phyloP scores from a whole-genome alignment of 2,113 vertebrate genomes.

The Syngnathus floridae region DNA sequence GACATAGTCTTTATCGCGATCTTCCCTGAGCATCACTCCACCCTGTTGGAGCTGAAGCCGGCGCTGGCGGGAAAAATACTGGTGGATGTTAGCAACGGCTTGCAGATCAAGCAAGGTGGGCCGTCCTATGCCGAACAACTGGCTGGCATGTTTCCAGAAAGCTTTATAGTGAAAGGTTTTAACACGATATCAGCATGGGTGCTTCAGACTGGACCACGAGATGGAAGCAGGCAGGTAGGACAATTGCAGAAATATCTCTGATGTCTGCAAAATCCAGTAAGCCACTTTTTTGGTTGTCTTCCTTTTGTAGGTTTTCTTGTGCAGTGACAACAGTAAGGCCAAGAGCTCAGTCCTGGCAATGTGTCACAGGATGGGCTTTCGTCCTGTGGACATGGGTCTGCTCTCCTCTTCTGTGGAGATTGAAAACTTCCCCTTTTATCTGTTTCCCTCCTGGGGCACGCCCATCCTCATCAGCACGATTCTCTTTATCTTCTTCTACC shows the following conservation, averaged over 20 bases:
- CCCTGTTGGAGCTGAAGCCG: slow-evolving; percentile 71
- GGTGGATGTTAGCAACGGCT: slow-evolving; percentile 90
- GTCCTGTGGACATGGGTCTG: slow-evolving; percentile 81
- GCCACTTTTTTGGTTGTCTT: not conserved
- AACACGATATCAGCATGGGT: slow-evolving; percentile 92
- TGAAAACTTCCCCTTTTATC: slow-evolving; percentile 79
- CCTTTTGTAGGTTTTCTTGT: slow-evolving; percentile 79
- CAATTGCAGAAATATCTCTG: not conserved
- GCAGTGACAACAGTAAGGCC: slow-evolving; percentile 76
- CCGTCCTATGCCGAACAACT: slow-evolving; percentile 84
- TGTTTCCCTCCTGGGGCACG: slow-evolving; percentile 84
- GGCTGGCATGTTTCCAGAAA: slow-evolving; percentile 84
- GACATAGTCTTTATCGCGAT: slow-evolving; percentile 83
- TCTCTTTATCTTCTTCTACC: slow-evolving; percentile 86
- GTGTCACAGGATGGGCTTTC: slow-evolving; percentile 80
- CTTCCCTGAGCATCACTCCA: slow-evolving; percentile 86
- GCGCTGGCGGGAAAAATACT: slow-evolving; percentile 79
- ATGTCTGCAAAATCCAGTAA: not conserved
- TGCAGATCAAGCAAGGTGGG: slow-evolving; percentile 50
- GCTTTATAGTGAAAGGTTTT: slow-evolving; percentile 86
- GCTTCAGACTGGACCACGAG: slow-evolving; percentile 79
- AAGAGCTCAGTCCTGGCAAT: slow-evolving; percentile 73
- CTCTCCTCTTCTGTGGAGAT: slow-evolving; percentile 77
- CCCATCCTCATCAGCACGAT: slow-evolving; percentile 71
- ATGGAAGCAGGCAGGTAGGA: slow-evolving; percentile 86